Conservation (phyloP, 2,888 invertebrate species). For the Drosophila mercatorum region DNA sequence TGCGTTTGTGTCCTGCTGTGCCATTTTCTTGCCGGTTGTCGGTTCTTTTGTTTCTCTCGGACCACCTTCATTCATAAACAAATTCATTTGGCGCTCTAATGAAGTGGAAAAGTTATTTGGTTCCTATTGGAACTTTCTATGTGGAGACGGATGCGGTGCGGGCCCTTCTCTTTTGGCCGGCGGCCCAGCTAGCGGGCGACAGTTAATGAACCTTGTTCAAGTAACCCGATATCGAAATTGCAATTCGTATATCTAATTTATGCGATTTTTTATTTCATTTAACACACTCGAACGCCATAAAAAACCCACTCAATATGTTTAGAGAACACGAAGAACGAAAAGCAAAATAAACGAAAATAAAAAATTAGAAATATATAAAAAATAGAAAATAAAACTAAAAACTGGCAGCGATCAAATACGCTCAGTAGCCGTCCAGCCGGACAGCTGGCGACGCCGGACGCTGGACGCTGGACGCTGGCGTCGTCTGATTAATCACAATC, state of each 20-base stretch:
- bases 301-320: constrained; percentile 71
- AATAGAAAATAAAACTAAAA: constrained; percentile 48
- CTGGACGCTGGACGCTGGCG: constrained; percentile 60
- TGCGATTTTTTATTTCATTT: constrained; percentile 74
- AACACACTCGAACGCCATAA: constrained; percentile 69
- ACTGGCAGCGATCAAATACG: constrained; percentile 64
- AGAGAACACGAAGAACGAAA: constrained; percentile 42
- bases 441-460: constrained; percentile 60
- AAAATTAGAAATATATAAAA: constrained; percentile 22
- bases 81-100: constrained; percentile 48
- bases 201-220: constrained; percentile 77
- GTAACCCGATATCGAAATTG: constrained; percentile 75
- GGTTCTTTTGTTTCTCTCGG: constrained; percentile 21
- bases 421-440: constrained; percentile 64
- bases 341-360: constrained; percentile 22
- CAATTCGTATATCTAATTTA: constrained; percentile 77
- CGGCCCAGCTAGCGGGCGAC: constrained; percentile 23
- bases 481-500: constrained; percentile 75
- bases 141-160: constrained; percentile 2
- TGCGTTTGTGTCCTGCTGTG: constrained; percentile 72
- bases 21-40: constrained; percentile 4
- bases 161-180: constrained; percentile 63
- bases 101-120: constrained; percentile 48
- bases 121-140: constrained; percentile 56
- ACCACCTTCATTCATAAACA: constrained; percentile 67